Base-by-base conservation (phyloP, 1,140 invertebrate species). In the Neotoxoptera formosana region DNA sequence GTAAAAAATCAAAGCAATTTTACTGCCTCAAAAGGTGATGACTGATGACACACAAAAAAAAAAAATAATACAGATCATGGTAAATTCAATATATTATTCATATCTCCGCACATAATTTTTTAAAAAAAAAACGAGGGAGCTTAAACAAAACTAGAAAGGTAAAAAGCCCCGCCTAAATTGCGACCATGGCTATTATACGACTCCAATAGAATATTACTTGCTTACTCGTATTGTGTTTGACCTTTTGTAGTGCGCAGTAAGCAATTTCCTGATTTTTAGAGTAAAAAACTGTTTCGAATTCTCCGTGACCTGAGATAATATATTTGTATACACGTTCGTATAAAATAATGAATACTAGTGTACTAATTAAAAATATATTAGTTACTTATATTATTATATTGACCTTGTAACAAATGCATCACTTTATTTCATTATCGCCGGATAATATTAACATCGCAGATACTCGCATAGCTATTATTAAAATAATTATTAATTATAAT, bases 401-500 rank as follows among this genome's bases (percentile, higher is more conserved):
- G 76, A 83, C 76, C 34, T 83, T n/a, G 34, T 34, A 36, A 36
- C 0, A 83, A 34, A 83, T 83, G 20, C 76, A 81, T 81, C 7
- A 67, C 30, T 14, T n/a, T n/a, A 34, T 34, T 76, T 76, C 60
- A 76, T 76, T 76, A 76, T 76, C 60, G n/a, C 60, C 60, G 41
- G 41, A 76, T 14, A 83, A 83, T 34, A 48, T 88, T 34, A 6
- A n/a, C 51, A 21, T 30, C 20, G 47, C n/a, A 88, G 47, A 51
- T 48, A n/a, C 4, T 30, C 30, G 17, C 86, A 17, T 48, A 48
- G 86, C 47, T 88, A 88, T 30, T 45, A 36, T 36, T 84, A 84
- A 76, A 76, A 84, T 84, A 84, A 84, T 84, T 84, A 45, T 84
- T 45, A 84, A 84, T 84, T 84, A n/a, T n/a, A 45, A 84, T 84